Evolutionary conservation across 64 coral and sea anemone genomes (phyloP).

Genomic region (Astreopora myriophthalma): DNA sequence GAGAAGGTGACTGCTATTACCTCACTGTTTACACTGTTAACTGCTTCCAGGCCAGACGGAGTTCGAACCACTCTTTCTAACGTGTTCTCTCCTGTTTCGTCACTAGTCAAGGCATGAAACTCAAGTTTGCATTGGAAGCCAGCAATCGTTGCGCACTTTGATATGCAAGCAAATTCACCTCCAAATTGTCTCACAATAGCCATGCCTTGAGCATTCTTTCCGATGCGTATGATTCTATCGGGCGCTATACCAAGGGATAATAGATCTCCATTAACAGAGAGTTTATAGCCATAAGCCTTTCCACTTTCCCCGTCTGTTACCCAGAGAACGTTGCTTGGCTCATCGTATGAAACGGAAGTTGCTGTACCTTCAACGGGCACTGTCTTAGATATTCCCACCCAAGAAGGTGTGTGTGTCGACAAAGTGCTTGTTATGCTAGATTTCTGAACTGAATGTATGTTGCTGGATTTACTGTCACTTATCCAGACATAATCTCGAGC

Average conservation of each 20-base stretch:
- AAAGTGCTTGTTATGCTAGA: conserved; percentile 42
- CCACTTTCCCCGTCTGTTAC: conserved; percentile 55
- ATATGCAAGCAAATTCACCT: conserved; percentile 73
- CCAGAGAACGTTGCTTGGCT: conserved; percentile 70
- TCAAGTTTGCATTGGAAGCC: conserved; percentile 96
- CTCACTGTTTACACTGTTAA: conserved; percentile 71
- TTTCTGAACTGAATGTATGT: conserved; percentile 54
- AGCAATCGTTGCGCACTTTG: conserved; percentile 72
- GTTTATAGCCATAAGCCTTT: conserved; percentile 78
- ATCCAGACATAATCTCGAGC: conserved; percentile 69
- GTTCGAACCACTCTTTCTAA: conserved; percentile 85
- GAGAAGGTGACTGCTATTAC: conserved; percentile 76
- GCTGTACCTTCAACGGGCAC: conserved; percentile 52
- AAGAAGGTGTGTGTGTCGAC: conserved; percentile 35
- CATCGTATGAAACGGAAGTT: conserved; percentile 88
- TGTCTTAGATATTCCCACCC: conserved; percentile 39
- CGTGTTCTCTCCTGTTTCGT: conserved; percentile 60
- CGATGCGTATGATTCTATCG: conserved; percentile 72
- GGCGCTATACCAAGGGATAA: conserved; percentile 25
- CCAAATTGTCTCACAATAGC: conserved; percentile 81
- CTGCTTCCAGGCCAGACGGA: conserved; percentile 89
- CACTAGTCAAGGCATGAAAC: conserved; percentile 73
- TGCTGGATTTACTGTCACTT: conserved; percentile 22
- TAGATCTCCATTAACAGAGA: conserved; percentile 80
- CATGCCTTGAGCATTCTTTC: conserved; percentile 80